Evolutionary conservation across 2,888 invertebrate genomes (phyloP).

Genomic region (Notodonta dromedarius): DNA sequence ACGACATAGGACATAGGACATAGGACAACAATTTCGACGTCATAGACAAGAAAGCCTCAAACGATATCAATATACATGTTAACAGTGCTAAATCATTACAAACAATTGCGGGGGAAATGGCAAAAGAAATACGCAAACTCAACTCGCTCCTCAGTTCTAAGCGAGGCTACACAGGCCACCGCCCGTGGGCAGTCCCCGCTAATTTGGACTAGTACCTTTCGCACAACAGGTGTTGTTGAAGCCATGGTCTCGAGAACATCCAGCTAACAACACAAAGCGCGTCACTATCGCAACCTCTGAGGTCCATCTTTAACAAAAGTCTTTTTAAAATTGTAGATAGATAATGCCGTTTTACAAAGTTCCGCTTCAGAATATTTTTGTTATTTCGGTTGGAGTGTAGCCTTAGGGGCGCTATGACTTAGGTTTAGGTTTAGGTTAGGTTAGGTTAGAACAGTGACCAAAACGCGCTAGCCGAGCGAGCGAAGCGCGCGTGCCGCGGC

Average conservation of each 20-base stretch:
- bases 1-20: too few relatives aligned
- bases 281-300: too few relatives aligned
- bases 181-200: conserved; percentile 14
- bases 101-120: conserved; percentile 39
- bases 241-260: conserved; percentile 14
- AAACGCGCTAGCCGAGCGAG: too few relatives aligned
- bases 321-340: too few relatives aligned
- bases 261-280: conserved; percentile 2
- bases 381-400: too few relatives aligned
- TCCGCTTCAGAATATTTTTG: neutral
- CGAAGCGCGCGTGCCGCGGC: too few relatives aligned
- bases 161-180: neutral
- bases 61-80: conserved; percentile 31
- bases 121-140: conserved; percentile 27
- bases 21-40: conserved; percentile 8
- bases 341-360: neutral
- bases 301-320: neutral
- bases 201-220: conserved; percentile 38
- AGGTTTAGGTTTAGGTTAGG: too few relatives aligned
- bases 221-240: conserved; percentile 9
- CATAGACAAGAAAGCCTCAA: conserved; percentile 38
- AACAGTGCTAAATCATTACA: conserved; percentile 32
- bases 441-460: too few relatives aligned
- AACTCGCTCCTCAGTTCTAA: conserved; percentile 6
- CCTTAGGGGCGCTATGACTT: too few relatives aligned